Base-by-base conservation (phyloP, 2,888 invertebrate species). In the Hyles lineata region DNA sequence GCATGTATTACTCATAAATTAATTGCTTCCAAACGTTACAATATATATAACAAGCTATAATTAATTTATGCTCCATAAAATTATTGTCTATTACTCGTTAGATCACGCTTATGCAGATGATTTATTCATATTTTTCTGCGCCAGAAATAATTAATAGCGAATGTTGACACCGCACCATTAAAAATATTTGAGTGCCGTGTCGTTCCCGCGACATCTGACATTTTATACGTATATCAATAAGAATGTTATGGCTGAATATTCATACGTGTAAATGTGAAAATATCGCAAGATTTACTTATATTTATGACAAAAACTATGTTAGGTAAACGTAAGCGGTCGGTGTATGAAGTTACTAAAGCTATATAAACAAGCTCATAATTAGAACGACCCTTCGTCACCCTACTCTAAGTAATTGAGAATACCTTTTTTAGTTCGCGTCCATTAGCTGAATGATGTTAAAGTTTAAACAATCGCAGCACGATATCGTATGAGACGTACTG, bases 1-100 rank as follows among this genome's bases (percentile, higher is more conserved):
- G 86, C 86, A 89, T 89, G 88, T 82, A 90, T 90, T 88, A 89
- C 78, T 78, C 87, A 87, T 90, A 90, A 90, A 90, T 91, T 89
- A 89, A 90, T 91, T 88, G 85, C 79, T 79, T 77, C 74, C 76
- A 76, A 81, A 78, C 76, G 79, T 75, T 72, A 79, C 75, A 75
- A 75, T 73, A 73, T 75, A 77, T 77, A 79, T 81, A 86, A 84
- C 84, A 81, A 80, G 82, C 82, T 75, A 85, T 86, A 89, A 90
- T 89, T 82, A 90, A 91, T 92, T 92, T 91, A 91, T 86, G 89
- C 74, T 75, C 83, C 81, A 84, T 87, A 83, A 88, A 87, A 88
- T 86, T 81, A 84, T 76, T 79, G 83, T 77, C 79, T 81, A 85
- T 76, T 74, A 75, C 74, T 74, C 77, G 76, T 77, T 80, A 79